Percentiles rank a stretch among this genome's conserved stretches.
Evolutionary conservation across 2,113 vertebrate genomes (phyloP).

Genomic region (Alethe castanea): DNA sequence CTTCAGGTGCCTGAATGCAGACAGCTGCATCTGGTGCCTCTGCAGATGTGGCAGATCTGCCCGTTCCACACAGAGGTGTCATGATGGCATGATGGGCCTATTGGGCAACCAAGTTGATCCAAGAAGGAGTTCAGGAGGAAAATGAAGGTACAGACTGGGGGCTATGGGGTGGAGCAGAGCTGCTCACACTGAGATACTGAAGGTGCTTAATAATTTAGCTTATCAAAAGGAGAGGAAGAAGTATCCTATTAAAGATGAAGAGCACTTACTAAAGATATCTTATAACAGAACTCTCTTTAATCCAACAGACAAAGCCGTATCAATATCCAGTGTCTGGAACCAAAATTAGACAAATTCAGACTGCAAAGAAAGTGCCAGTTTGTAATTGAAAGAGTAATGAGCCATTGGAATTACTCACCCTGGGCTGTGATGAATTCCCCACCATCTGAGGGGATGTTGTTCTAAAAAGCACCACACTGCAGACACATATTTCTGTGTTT

Average conservation of each 20-base stretch:
- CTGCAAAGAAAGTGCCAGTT: conserved; percentile 21
- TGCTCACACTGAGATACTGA: neutral
- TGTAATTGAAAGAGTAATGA: conserved; percentile 61
- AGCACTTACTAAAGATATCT: neutral
- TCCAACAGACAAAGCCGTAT: conserved; percentile 1
- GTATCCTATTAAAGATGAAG: neutral
- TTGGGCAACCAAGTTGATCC: neutral
- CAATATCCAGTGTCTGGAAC: conserved; percentile 23
- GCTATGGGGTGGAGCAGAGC: neutral
- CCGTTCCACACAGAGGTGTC: neutral
- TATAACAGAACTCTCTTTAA: neutral
- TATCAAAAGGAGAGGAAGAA: conserved; percentile 5
- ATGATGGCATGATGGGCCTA: neutral
- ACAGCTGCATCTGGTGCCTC: neutral
- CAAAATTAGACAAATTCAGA: conserved; percentile 43
- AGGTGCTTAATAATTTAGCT: neutral
- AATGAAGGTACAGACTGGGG: neutral
- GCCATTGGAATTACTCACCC: conserved; percentile 46
- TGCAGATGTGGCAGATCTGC: neutral
- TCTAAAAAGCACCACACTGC: neutral
- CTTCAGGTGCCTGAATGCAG: neutral
- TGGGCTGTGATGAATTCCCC: conserved; percentile 3
- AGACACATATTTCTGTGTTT: conserved; percentile 7
- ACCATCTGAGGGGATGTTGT: conserved; percentile 10
- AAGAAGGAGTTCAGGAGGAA: neutral